Conservation (phyloP, 1,140 invertebrate species). For the Octopus sinensis region DNA sequence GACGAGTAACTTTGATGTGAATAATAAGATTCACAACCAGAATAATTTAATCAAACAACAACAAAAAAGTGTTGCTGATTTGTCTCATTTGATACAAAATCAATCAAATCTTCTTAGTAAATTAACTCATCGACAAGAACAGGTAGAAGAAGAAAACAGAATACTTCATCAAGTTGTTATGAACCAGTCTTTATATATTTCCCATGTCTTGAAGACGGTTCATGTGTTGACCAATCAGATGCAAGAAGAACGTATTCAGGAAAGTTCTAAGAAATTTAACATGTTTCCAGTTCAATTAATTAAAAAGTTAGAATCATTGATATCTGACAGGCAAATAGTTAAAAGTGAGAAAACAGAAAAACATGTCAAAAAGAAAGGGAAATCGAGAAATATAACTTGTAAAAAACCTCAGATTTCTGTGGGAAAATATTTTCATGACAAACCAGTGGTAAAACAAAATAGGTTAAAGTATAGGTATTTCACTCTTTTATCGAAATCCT, state of each 20-base stretch:
- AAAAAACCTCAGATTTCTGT: too few species aligned
- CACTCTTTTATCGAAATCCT: too few species aligned
- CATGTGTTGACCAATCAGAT: constrained; percentile 39
- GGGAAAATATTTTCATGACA: too few species aligned
- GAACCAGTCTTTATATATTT: constrained; percentile 44
- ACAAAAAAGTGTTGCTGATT: constrained; percentile 35
- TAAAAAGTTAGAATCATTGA: too few species aligned
- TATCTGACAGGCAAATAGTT: too few species aligned
- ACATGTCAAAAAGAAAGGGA: too few species aligned
- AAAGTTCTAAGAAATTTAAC: neutral
- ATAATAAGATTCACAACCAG: constrained; percentile 15
- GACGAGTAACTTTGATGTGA: neutral
- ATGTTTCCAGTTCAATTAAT: too few species aligned
- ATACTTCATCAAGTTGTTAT: constrained; percentile 43
- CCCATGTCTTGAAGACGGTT: constrained; percentile 38
- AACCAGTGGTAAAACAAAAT: too few species aligned
- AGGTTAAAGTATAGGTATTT: too few species aligned
- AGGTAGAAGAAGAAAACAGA: constrained; percentile 44
- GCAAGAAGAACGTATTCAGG: neutral
- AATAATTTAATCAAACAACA: constrained; percentile 36
- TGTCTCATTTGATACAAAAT: constrained; percentile 35
- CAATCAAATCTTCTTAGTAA: constrained; percentile 30
- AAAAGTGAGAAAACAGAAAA: too few species aligned
- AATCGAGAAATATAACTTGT: too few species aligned
- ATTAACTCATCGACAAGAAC: constrained; percentile 32